A percentile compares a stretch with the other conserved stretches of the same genome.
Conservation (phyloP, 2,888 invertebrate genomes). For the Colletes collaris region DNA sequence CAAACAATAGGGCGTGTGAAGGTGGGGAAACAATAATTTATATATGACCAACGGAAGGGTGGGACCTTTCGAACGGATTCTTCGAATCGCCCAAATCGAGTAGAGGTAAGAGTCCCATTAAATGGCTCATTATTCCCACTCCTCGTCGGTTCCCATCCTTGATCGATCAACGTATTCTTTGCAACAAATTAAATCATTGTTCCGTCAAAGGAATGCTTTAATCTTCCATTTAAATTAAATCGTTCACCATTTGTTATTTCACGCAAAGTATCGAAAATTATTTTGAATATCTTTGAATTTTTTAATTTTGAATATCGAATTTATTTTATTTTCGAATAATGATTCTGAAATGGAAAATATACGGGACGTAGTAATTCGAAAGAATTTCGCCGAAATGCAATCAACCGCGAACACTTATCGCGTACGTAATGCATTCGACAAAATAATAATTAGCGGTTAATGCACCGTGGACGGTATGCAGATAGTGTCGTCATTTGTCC, state of each 20-base stretch:
- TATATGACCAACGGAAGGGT: neutral
- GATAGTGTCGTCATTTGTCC: conserved; percentile 27
- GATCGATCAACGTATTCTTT: no score
- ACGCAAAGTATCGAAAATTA: no score
- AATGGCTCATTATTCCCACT: neutral
- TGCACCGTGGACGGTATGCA: conserved; percentile 34
- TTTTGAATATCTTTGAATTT: no score
- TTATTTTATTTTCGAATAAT: no score
- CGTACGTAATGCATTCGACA: neutral
- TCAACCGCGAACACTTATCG: conserved; percentile 28
- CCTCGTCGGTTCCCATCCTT: neutral
- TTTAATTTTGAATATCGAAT: no score
- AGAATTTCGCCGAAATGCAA: conserved; percentile 21
- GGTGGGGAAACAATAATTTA: conserved; percentile 17
- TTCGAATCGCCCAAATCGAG: neutral
- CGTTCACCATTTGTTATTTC: no score
- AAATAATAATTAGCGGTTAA: conserved; percentile 53
- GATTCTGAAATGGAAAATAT: no score
- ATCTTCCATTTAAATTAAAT: no score
- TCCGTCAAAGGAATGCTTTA: no score
- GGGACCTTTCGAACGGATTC: conserved; percentile 5
- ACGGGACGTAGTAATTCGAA: no score
- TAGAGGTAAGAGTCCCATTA: neutral
- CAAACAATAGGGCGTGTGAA: conserved; percentile 4
- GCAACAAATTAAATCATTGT: no score